Percentiles rank a stretch among this genome's conserved stretches.
Conservation (phyloP, 2,113 vertebrate species). For the Hucho hucho region DNA sequence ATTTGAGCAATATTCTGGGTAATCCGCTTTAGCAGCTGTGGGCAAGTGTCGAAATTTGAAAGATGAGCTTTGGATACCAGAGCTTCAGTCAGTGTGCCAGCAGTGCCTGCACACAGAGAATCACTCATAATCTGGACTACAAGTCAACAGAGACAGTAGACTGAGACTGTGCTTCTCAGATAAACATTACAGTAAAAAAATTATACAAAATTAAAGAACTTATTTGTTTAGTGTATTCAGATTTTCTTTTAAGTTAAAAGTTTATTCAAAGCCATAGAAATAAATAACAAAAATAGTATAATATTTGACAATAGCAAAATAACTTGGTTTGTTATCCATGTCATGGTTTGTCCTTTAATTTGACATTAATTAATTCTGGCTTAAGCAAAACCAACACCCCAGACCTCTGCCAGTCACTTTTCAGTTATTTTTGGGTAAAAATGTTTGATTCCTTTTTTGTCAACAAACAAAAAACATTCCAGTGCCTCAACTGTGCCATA, state of each 20-base stretch:
- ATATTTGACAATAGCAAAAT: too few relatives aligned
- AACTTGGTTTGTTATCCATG: too few relatives aligned
- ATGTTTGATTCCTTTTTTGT: too few relatives aligned
- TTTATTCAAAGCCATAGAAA: too few relatives aligned
- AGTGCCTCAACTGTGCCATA: not conserved
- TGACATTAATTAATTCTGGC: too few relatives aligned
- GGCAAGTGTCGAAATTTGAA: conserved; percentile 47
- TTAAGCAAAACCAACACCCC: too few relatives aligned
- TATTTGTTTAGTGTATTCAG: not conserved
- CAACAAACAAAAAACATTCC: too few relatives aligned
- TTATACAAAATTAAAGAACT: not conserved
- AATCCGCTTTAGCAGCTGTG: conserved; percentile 56
- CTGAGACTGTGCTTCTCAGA: too few relatives aligned
- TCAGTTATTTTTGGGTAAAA: too few relatives aligned
- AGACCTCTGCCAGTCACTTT: too few relatives aligned
- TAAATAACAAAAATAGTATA: too few relatives aligned
- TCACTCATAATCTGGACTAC: not conserved
- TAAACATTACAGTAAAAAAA: not conserved
- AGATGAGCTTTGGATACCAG: conserved; percentile 50
- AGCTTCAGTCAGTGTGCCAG: conserved; percentile 38
- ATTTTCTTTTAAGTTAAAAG: not conserved
- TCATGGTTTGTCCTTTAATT: too few relatives aligned
- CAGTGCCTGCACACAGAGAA: conserved; percentile 23
- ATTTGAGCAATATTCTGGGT: not conserved
- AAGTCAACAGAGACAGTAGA: not conserved